A percentile compares a stretch with the other conserved stretches of the same genome.
These are phyloP conservation scores for Perizoma flavofasciatum DNA, from an alignment of 2,888 invertebrate genomes.

Conservation along the genomic window DNA sequence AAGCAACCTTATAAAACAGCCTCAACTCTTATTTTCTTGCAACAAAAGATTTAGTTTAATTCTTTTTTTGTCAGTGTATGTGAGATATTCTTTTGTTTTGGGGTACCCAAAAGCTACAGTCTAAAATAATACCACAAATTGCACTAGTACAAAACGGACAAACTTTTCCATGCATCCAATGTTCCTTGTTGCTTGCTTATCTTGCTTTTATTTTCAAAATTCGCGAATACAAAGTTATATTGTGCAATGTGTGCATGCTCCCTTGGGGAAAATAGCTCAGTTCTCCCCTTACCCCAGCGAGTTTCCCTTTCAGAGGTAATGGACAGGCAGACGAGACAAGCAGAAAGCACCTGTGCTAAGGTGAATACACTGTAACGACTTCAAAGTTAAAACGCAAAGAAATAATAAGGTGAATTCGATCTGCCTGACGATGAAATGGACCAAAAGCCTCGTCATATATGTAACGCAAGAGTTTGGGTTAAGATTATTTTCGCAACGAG, in stretches of 20 bases:
- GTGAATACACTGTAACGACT: constrained; percentile 62
- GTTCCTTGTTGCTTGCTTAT: not conserved
- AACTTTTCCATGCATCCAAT: constrained; percentile 13
- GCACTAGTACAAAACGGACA: constrained; percentile 7
- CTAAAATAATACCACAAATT: constrained; percentile 2
- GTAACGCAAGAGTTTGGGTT: no score
- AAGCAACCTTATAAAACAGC: no score
- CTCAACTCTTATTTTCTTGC: no score
- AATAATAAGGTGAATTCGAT: constrained; percentile 26
- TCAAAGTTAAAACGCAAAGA: constrained; percentile 43
- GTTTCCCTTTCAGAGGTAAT: constrained; percentile 51
- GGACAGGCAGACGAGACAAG: constrained; percentile 49
- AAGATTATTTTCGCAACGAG: no score
- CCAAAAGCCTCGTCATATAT: no score
- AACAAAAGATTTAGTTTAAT: no score
- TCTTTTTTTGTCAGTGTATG: no score
- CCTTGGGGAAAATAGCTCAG: constrained; percentile 62
- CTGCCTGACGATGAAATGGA: no score
- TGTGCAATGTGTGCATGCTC: constrained; percentile 41
- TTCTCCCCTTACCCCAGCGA: constrained; percentile 56
- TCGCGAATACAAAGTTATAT: constrained; percentile 1
- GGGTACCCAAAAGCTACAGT: constrained; percentile 8
- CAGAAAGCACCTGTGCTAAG: constrained; percentile 47
- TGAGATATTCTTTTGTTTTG: no score
- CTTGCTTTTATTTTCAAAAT: no score